Conservation (phyloP, 2,797 vertebrate species). For the Natrix natrix region DNA sequence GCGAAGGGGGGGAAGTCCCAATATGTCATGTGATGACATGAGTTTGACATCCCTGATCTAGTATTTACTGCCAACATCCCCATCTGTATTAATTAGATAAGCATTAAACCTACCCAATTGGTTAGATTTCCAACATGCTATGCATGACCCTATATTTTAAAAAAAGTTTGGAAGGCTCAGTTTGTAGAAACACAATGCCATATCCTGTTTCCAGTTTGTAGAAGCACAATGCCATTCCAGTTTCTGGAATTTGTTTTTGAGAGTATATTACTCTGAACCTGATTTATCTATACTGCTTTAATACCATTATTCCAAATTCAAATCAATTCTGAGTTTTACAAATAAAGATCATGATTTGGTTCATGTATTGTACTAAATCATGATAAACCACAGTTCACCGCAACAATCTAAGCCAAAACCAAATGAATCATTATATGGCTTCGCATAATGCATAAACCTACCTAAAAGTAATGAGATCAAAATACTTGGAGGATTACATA, state of each 20-base stretch:
- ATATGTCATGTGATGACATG: no score
- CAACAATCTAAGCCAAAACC: neutral
- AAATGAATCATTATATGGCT: neutral
- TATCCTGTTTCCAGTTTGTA: neutral
- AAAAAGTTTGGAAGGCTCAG: no score
- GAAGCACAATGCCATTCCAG: neutral
- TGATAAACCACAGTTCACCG: neutral
- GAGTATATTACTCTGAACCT: neutral
- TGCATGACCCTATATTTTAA: neutral
- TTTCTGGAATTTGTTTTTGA: neutral
- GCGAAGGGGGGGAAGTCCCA: no score
- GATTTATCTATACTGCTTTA: neutral
- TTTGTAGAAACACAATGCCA: neutral
- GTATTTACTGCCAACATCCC: neutral
- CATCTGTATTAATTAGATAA: neutral
- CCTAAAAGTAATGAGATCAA: neutral
- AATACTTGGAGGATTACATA: neutral
- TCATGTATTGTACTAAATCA: neutral
- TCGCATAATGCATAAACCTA: neutral
- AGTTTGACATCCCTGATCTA: no score
- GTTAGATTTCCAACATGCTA: neutral
- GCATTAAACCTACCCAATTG: neutral
- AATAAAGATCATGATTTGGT: neutral
- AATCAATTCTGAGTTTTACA: neutral
- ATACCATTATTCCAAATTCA: neutral